Evolutionary conservation across 2,888 invertebrate genomes (phyloP), one percentile per base, ranked within the genome.

Genomic region (Leptura quadrifasciata): DNA sequence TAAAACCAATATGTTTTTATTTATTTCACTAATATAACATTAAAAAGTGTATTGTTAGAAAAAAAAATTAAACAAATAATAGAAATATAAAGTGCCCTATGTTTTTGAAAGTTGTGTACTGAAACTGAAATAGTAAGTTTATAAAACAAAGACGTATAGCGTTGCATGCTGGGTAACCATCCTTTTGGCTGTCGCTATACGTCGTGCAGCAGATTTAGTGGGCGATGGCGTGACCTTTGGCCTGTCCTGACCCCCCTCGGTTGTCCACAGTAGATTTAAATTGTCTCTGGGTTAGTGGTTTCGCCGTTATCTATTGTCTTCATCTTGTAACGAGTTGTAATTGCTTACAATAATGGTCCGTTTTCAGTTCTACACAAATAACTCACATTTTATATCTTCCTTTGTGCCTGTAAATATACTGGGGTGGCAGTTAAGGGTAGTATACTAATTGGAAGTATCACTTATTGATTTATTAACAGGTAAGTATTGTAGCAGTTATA

Each of bases 141-240:
- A 63, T 31, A 18, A 55, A 77, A 77, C 76, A 70, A 64, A 73
- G 76, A 79, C 76, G 58, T 78, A 78, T 75, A 75, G 69, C 81
- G 82, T 88, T 84, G 88, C 88, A 88, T 88, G 88, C 86, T 85
- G 86, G 81, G 81, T 81, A 84, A 85, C 86, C 86, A 88, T 88
- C 85, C 86, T 87, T 87, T 87, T 85, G 84, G 85, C 83, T 86
- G 86, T 85, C 84, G 82, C 81, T 82, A 77, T 80, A 83, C 86
- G 84, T 86, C 86, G 86, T 85, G 81, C 83, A 85, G 86, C 87
- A 89, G 88, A 89, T 89, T 89, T 89, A 89, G 87, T 88, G 85
- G 85, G 84, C 86, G 86, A 89, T 89, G 85, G 89, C 89, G 89
- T 89, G 89, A 88, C 87, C 88, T 86, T 86, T 86, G 84, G 84